Evolutionary conservation across 1,140 invertebrate species (phyloP), one percentile per base, ranked within the genome.

Genomic region (Penaeus indicus): DNA sequence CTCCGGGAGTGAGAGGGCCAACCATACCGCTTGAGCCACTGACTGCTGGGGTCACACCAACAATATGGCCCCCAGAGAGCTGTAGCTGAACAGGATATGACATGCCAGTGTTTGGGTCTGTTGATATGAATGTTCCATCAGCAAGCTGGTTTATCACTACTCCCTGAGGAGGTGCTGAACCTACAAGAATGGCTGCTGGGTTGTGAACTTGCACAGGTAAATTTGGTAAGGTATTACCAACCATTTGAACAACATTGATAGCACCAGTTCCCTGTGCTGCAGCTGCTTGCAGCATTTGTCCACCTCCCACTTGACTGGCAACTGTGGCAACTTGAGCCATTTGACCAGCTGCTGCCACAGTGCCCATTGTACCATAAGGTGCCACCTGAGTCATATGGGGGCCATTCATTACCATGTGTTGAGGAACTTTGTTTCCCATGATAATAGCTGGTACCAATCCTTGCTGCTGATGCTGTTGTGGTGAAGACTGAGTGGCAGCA

Each of bases 191-290:
- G 21, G 90, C 87, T 25, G 87, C 88, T 81, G 90, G 90, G 75
- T 91, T 89, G 32, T 89, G 85, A 63, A 89, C 75, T 85, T 88
- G 85, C 62, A 89, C 90, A 38, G 90, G 88, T 54, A 91, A 85
- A 42, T 89, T 89, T 16, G 88, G 84, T 81, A 91, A 63, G 61
- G 85, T 89, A 67, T 86, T 86, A n/a, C 90, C 90, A 54, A 91
- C 90, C 90, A 91, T 91, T 78, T 91, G 90, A 54, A 91, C 90
- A 47, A 91, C 90, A 90, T 91, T 91, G 62, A 91, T 91, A 80
- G 90, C 87, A 81, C 85, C 89, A 61, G 90, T 85, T 54, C 84
- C 78, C 64, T 86, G 89, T 32, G 84, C 89, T 83, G 89, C 67
- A 77, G 89, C 84, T 86, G 89, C 85, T 82, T 90, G 89, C 81